phyloP scores from a whole-genome alignment of 2,113 vertebrate species.

The Carassius auratus region DNA sequence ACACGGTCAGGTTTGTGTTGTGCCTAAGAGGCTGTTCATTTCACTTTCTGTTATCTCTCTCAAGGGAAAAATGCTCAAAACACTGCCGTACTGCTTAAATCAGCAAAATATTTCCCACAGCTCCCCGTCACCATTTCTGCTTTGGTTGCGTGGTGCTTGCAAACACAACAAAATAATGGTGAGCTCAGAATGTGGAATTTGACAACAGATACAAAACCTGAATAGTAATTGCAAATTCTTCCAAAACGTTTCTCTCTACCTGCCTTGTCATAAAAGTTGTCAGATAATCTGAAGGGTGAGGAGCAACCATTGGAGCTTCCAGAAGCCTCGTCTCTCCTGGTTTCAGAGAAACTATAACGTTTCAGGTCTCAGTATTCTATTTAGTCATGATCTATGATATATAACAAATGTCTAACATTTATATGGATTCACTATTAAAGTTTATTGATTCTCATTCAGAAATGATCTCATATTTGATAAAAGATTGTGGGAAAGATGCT shows the following conservation, averaged over 20 bases:
- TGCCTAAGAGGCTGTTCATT: conserved; percentile 39
- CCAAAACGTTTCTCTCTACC: background rate
- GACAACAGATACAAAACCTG: conserved; percentile 30
- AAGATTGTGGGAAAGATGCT: background rate
- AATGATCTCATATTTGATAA: background rate
- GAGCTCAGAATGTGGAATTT: conserved; percentile 8
- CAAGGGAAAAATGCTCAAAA: background rate
- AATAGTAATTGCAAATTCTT: conserved; percentile 13
- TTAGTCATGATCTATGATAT: background rate
- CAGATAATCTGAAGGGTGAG: conserved; percentile 3
- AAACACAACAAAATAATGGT: conserved; percentile 17
- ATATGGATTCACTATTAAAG: background rate
- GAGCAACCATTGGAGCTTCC: background rate
- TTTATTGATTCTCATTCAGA: background rate
- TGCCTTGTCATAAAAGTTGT: conserved; percentile 4
- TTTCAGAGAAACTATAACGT: background rate
- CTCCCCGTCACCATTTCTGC: conserved; percentile 9
- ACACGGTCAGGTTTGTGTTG: conserved; percentile 45
- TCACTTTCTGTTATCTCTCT: conserved; percentile 35
- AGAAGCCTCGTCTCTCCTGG: background rate
- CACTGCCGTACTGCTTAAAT: conserved; percentile 31
- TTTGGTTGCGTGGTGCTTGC: conserved; percentile 8
- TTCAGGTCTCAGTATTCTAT: background rate
- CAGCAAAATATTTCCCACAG: conserved; percentile 33
- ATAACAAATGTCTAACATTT: background rate